Percentiles rank a stretch among this genome's conserved stretches.
Evolutionary conservation across 2,113 vertebrate genomes (phyloP).

Genomic region (Orycteropus afer): DNA sequence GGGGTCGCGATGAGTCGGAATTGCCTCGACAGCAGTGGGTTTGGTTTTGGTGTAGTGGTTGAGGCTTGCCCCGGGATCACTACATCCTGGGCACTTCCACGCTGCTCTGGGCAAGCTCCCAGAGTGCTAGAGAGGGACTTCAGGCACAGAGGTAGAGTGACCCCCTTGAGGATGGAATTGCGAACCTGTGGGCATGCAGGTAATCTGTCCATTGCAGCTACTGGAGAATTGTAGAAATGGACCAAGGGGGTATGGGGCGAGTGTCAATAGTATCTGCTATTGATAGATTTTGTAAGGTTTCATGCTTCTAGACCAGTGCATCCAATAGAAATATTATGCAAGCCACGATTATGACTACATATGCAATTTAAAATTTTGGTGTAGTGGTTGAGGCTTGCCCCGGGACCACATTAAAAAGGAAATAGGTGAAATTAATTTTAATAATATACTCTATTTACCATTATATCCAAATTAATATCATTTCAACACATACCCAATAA

Average conservation of each 20-base stretch:
- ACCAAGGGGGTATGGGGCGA: not conserved
- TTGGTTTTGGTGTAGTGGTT: not conserved
- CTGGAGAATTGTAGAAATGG: not conserved
- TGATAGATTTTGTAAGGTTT: not conserved
- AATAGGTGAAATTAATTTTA: not conserved
- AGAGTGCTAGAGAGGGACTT: not conserved
- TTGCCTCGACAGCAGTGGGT: too few species aligned
- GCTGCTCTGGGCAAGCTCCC: not conserved
- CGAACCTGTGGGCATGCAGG: not conserved
- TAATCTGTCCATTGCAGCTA: not conserved
- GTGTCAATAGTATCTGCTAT: not conserved
- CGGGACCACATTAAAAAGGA: not conserved
- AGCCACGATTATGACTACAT: not conserved
- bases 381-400: too few species aligned
- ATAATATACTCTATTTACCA: not conserved
- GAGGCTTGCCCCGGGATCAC: not conserved
- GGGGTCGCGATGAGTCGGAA: too few species aligned
- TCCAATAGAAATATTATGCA: not conserved
- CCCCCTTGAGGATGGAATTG: not conserved
- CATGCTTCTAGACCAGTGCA: not conserved
- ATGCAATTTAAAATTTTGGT: not conserved
- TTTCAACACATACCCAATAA: not conserved
- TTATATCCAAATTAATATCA: not conserved
- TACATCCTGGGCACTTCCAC: not conserved
- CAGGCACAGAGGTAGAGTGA: not conserved